Evolutionary conservation across 2,888 invertebrate species (phyloP).

Genomic region (Anodontia alba): DNA sequence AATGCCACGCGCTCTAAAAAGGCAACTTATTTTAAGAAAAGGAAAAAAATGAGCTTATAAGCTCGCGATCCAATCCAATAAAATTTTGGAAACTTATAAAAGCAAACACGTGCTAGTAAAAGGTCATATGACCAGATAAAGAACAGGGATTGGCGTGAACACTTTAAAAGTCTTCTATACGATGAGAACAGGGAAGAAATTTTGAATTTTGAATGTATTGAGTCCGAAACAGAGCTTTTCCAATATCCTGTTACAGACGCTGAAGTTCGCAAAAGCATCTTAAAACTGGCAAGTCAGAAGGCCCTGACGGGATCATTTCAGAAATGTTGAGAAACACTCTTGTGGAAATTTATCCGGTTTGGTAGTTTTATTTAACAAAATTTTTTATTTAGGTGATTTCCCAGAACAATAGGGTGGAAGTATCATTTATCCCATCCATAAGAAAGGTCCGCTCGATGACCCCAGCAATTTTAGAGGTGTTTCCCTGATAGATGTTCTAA

Average conservation of each 20-base stretch:
- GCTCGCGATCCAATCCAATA: background rate
- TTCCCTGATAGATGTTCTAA: background rate
- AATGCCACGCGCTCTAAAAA: background rate
- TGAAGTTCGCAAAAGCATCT: background rate
- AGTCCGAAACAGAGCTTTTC: background rate
- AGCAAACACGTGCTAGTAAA: background rate
- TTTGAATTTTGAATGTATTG: background rate
- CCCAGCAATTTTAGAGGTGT: constrained; percentile 4
- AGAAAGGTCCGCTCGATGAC: background rate
- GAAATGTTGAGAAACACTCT: background rate
- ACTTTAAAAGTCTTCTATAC: background rate
- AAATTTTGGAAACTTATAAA: background rate
- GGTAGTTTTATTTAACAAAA: background rate
- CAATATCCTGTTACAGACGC: background rate
- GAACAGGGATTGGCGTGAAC: background rate
- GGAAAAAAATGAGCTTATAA: background rate
- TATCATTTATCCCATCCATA: constrained; percentile 9
- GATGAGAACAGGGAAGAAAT: background rate
- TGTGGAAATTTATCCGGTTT: background rate
- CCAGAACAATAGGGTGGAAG: background rate
- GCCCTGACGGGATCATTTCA: background rate
- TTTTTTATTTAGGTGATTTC: background rate
- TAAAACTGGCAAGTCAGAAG: background rate
- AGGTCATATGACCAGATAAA: background rate
- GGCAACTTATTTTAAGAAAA: background rate